A percentile compares a stretch with the other conserved stretches of the same genome.
phyloP scores from a whole-genome alignment of 53 echinoderm and acorn worm species.

The Echinometra lucunter region DNA sequence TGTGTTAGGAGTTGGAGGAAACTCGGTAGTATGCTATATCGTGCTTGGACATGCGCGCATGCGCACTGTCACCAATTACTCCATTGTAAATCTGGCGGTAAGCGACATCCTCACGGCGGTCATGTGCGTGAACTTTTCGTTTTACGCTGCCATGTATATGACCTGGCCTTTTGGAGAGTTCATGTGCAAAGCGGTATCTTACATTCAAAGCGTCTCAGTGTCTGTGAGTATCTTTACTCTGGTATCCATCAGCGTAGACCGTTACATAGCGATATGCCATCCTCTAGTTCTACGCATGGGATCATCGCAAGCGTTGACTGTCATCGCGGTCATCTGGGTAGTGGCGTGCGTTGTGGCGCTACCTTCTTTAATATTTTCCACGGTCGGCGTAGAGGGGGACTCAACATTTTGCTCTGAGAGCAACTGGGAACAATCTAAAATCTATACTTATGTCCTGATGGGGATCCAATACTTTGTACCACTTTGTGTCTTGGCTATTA shows the following conservation, averaged over 20 bases:
- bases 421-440: constrained; percentile 73
- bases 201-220: constrained; percentile 90
- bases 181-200: constrained; percentile 90
- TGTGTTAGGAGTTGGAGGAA: constrained; percentile 89
- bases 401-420: constrained; percentile 80
- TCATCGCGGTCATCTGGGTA: constrained; percentile 86
- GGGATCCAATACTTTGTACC: constrained; percentile 92
- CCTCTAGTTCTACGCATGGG: constrained; percentile 87
- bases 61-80: constrained; percentile 98
- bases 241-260: constrained; percentile 93
- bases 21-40: constrained; percentile 93
- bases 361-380: constrained; percentile 81
- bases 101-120: constrained; percentile 92
- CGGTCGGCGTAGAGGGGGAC: constrained; percentile 68
- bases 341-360: constrained; percentile 79
- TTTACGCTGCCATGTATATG: constrained; percentile 87
- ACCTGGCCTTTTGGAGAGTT: constrained; percentile 90
- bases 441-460: constrained; percentile 83
- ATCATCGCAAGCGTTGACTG: constrained; percentile 76
- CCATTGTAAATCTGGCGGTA: constrained; percentile 94
- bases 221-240: constrained; percentile 97
- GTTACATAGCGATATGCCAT: constrained; percentile 93
- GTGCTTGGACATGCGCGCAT: constrained; percentile 91
- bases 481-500: constrained; percentile 79
- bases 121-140: constrained; percentile 94